Conservation (phyloP, 2,113 vertebrate species). For the Phalacrocorax brasilianus region DNA sequence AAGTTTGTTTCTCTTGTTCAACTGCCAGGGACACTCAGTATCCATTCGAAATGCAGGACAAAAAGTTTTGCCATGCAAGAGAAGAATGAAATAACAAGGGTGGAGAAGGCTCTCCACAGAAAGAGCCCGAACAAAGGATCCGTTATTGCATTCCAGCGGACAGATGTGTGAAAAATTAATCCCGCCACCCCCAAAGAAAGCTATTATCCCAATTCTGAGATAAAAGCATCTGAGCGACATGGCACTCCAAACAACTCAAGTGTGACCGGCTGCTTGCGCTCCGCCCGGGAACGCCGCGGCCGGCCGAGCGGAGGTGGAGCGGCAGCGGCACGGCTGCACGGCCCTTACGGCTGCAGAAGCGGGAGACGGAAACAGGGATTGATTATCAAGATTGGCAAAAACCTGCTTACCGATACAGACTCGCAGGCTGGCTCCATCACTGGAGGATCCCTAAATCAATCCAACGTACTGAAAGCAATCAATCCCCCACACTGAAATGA, state of each 20-base stretch:
- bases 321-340: not conserved
- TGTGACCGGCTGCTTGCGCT: not conserved
- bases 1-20: constrained; percentile 54
- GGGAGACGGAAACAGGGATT: not conserved
- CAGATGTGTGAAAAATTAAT: constrained; percentile 53
- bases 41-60: constrained; percentile 42
- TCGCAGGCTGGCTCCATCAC: not conserved
- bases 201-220: constrained; percentile 44
- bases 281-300: not conserved
- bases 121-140: constrained; percentile 45
- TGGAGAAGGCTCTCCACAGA: not conserved
- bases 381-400: not conserved
- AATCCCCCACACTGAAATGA: not conserved
- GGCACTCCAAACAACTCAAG: not conserved
- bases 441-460: not conserved
- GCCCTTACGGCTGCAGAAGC: not conserved
- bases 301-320: not conserved
- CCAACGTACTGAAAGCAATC: not conserved
- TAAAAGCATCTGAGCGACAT: constrained; percentile 29
- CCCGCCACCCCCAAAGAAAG: constrained; percentile 46
- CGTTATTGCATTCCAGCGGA: constrained; percentile 34
- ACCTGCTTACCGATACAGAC: not conserved
- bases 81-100: constrained; percentile 18
- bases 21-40: constrained; percentile 28
- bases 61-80: constrained; percentile 48